Conservation (phyloP, 1,140 invertebrate species). For the Drosophila busckii region DNA sequence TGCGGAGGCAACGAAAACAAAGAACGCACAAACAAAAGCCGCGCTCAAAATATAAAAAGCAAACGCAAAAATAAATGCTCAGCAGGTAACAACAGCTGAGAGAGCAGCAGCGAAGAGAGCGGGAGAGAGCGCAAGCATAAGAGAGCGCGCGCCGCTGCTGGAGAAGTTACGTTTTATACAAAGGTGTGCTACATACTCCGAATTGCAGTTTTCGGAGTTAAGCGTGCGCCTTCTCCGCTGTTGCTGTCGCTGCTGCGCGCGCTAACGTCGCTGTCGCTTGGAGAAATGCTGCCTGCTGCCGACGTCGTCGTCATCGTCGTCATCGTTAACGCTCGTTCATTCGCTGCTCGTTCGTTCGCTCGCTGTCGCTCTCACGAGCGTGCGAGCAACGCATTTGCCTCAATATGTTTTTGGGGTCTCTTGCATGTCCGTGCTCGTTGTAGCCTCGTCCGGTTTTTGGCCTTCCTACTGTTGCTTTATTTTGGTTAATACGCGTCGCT, state of each 20-base stretch:
- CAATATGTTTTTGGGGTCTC: conserved; percentile 19
- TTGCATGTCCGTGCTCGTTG: conserved; percentile 26
- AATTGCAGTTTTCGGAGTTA: conserved; percentile 53
- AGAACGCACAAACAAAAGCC: background rate
- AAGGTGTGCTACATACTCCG: conserved; percentile 63
- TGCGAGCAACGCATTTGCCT: conserved; percentile 28
- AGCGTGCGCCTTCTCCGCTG: too few relatives aligned
- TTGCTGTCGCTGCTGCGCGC: conserved; percentile 38
- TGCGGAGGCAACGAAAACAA: conserved; percentile 40
- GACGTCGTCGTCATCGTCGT: conserved; percentile 2
- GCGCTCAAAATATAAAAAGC: conserved; percentile 1
- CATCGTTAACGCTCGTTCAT: conserved; percentile 1
- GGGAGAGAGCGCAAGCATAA: conserved; percentile 5
- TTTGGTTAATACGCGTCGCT: conserved; percentile 66
- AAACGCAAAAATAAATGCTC: conserved; percentile 28
- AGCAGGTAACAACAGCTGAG: conserved; percentile 62
- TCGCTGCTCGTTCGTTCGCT: conserved; percentile 3
- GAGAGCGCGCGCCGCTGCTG: conserved; percentile 8
- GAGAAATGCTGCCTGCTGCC: too few relatives aligned
- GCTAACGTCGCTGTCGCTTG: conserved; percentile 15
- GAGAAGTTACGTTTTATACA: conserved; percentile 8
- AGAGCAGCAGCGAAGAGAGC: conserved; percentile 12
- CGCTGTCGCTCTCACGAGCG: conserved; percentile 34
- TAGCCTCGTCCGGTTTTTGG: conserved; percentile 59
- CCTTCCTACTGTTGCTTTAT: conserved; percentile 73